Percentiles rank a stretch among this genome's conserved stretches.
Evolutionary conservation across 1,140 invertebrate species (phyloP).

Genomic region (Neotoxoptera formosana): DNA sequence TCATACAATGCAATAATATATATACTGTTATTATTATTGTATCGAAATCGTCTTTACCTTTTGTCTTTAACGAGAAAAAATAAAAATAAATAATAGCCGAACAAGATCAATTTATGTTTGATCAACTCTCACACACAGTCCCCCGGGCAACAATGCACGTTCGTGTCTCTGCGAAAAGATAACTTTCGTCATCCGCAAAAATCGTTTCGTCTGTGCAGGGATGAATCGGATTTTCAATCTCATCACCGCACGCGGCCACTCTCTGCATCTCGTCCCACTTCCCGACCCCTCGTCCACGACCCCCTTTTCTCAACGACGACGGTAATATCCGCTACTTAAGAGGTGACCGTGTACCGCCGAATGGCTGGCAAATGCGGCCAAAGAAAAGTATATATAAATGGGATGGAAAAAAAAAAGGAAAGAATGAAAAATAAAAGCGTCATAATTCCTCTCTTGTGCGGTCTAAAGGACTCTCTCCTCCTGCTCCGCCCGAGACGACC

Average conservation of each 20-base stretch:
- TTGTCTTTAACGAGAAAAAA: constrained; percentile 15
- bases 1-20: not conserved
- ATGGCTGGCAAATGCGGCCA: too few relatives aligned
- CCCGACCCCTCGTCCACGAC: not conserved
- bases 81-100: constrained; percentile 25
- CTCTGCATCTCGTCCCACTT: not conserved
- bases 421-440: constrained; percentile 6
- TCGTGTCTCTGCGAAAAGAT: constrained; percentile 18
- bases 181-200: constrained; percentile 48
- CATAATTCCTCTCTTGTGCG: constrained; percentile 14
- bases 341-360: not conserved
- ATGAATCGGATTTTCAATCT: constrained; percentile 49
- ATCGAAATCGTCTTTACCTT: not conserved
- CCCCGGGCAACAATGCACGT: constrained; percentile 12
- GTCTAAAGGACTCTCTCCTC: not conserved
- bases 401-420: not conserved
- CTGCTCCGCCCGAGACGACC: not conserved
- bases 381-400: constrained; percentile 17
- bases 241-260: too few relatives aligned
- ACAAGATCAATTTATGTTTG: constrained; percentile 49
- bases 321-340: constrained; percentile 41
- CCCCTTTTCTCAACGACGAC: not conserved
- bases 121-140: constrained; percentile 45
- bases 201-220: constrained; percentile 20
- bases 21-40: not conserved